phyloP scores from a whole-genome alignment of 1,140 invertebrate species.

The Stenopsyche tienmushanensis region DNA sequence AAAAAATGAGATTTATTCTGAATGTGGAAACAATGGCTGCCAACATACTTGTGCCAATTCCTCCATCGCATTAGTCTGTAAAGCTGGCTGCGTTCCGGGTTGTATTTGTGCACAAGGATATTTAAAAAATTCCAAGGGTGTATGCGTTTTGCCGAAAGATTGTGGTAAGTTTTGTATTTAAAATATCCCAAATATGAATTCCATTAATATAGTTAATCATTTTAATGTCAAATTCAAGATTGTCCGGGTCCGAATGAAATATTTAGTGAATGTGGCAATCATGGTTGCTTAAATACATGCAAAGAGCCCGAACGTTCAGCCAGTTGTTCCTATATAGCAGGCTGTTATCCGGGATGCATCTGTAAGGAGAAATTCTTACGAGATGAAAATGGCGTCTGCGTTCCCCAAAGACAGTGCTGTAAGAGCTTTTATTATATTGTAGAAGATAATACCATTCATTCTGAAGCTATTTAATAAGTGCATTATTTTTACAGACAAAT shows the following conservation, averaged over 20 bases:
- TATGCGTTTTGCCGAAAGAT: slow-evolving; percentile 1
- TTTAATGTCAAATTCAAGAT: too few relatives aligned
- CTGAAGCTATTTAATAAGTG: not conserved
- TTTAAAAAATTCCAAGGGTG: slow-evolving; percentile 9
- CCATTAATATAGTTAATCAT: too few relatives aligned
- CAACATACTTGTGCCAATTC: slow-evolving; percentile 21
- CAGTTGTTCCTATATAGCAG: slow-evolving; percentile 1
- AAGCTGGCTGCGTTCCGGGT: not conserved
- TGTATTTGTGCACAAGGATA: slow-evolving; percentile 26
- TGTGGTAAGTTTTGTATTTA: slow-evolving; percentile 13
- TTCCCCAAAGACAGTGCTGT: slow-evolving; percentile 31
- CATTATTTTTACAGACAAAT: slow-evolving; percentile 17
- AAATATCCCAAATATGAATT: too few relatives aligned
- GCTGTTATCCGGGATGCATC: slow-evolving; percentile 34
- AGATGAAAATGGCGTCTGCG: slow-evolving; percentile 22
- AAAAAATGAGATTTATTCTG: slow-evolving; percentile 20
- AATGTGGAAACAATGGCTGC: slow-evolving; percentile 28
- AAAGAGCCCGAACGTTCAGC: not conserved
- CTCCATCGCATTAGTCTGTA: not conserved
- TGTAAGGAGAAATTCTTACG: slow-evolving; percentile 16
- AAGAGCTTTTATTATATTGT: slow-evolving; percentile 8
- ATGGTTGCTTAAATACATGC: slow-evolving; percentile 16
- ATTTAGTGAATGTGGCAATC: slow-evolving; percentile 14
- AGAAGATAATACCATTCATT: not conserved
- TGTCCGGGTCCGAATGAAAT: slow-evolving; percentile 12